Percentiles rank a stretch among this genome's conserved stretches.
These are phyloP conservation scores for Zygothrica quintamaculata DNA, from an alignment of 2,888 invertebrate species.

Conservation along the genomic window DNA sequence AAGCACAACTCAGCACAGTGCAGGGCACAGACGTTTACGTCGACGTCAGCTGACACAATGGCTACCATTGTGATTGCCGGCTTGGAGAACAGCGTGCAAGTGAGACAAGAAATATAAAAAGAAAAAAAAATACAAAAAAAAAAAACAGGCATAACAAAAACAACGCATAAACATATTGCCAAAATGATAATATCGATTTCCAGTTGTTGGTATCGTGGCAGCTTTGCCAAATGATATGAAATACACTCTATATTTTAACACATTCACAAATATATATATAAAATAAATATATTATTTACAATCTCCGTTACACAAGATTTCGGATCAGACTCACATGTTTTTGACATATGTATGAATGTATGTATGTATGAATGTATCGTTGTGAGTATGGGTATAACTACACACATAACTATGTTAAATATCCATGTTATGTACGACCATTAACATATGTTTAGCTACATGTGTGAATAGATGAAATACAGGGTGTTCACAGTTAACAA, in stretches of 20 bases:
- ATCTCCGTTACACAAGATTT: constrained; percentile 11
- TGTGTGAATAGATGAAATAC: neutral
- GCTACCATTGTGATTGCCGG: constrained; percentile 60
- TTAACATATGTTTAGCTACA: no score
- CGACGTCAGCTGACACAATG: constrained; percentile 76
- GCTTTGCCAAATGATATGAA: neutral
- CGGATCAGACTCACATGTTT: constrained; percentile 10
- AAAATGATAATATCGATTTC: constrained; percentile 1
- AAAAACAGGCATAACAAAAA: neutral
- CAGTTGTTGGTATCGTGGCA: constrained; percentile 3
- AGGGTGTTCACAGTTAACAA: neutral
- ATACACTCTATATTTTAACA: neutral
- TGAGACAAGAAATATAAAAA: neutral
- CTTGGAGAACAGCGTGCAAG: constrained; percentile 9
- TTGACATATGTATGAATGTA: constrained; percentile 1
- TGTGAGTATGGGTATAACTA: no score
- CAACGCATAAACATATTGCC: constrained; percentile 9
- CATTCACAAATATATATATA: no score
- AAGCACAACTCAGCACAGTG: constrained; percentile 41
- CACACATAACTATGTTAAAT: no score
- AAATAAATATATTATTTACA: constrained; percentile 4
- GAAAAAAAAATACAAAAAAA: neutral
- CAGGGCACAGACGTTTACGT: constrained; percentile 23
- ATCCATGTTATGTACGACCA: no score
- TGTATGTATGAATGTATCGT: no score